These are phyloP conservation scores for Acanthosoma haemorrhoidale DNA, from an alignment of 2,888 invertebrate genomes.

Conservation along the genomic window DNA sequence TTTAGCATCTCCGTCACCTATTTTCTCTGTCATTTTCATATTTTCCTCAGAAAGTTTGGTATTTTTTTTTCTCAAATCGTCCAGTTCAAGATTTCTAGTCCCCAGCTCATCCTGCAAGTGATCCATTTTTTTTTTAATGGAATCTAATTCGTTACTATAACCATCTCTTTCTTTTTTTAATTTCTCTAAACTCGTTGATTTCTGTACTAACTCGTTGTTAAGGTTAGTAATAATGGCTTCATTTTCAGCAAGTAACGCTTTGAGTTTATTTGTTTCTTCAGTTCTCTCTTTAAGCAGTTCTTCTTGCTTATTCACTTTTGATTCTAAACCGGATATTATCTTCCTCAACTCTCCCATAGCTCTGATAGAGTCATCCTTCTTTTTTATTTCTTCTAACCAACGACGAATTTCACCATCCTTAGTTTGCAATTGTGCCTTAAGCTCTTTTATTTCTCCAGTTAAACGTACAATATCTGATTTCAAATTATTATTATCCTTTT, in stretches of 20 bases:
- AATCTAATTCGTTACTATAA: constrained; percentile 2
- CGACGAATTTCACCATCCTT: background rate
- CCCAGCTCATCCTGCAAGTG: background rate
- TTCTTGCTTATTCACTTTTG: background rate
- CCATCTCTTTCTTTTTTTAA: constrained; percentile 18
- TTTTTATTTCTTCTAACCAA: background rate
- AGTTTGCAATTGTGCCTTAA: background rate
- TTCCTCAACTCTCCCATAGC: constrained; percentile 20
- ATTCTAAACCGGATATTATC: constrained; percentile 15
- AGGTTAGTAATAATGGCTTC: background rate
- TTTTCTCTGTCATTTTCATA: background rate
- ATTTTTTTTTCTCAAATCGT: background rate
- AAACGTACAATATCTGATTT: background rate
- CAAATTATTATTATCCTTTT: constrained; percentile 13
- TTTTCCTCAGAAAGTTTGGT: background rate
- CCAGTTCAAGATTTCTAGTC: background rate
- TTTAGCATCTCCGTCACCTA: background rate
- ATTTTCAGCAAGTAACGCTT: background rate
- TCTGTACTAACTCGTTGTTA: background rate
- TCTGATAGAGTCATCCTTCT: background rate
- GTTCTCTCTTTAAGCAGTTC: background rate
- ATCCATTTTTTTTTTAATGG: constrained; percentile 20
- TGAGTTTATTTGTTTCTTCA: background rate
- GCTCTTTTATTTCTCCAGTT: background rate
- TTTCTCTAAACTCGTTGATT: background rate